These are phyloP conservation scores for Siphonodentalium dalli DNA, from an alignment of 2,888 invertebrate genomes.

Conservation along the genomic window DNA sequence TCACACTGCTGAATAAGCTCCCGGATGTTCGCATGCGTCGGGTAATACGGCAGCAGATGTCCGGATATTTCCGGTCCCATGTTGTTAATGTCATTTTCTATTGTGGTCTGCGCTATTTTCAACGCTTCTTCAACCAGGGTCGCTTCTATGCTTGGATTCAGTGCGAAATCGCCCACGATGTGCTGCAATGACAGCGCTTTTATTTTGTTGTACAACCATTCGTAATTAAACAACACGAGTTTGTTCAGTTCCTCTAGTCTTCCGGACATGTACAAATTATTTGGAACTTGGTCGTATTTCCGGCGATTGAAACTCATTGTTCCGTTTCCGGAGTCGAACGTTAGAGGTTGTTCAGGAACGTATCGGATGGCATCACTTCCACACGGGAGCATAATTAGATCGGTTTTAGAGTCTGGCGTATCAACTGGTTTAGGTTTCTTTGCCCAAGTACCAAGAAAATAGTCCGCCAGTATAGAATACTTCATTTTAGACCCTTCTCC, in stretches of 20 bases:
- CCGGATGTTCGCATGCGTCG: constrained; percentile 52
- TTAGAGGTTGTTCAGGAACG: constrained; percentile 53
- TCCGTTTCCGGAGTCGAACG: constrained; percentile 33
- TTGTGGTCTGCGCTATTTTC: constrained; percentile 46
- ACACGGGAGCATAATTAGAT: constrained; percentile 13
- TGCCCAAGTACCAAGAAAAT: constrained; percentile 59
- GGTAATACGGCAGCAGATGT: constrained; percentile 58
- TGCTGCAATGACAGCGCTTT: constrained; percentile 59
- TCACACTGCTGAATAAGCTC: constrained; percentile 59
- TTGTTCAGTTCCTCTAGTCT: constrained; percentile 55
- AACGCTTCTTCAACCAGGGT: constrained; percentile 56
- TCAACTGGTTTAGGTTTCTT: constrained; percentile 39
- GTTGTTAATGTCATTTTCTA: constrained; percentile 53
- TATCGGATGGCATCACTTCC: constrained; percentile 38
- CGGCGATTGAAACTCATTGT: constrained; percentile 53
- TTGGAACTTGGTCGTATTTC: constrained; percentile 61
- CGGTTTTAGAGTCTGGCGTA: background rate
- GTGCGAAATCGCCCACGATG: constrained; percentile 55
- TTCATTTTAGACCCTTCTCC: constrained; percentile 32
- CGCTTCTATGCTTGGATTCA: constrained; percentile 56
- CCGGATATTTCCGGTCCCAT: constrained; percentile 61
- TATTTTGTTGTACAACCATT: constrained; percentile 62
- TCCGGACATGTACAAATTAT: constrained; percentile 57
- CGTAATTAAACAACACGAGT: constrained; percentile 60
- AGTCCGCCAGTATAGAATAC: constrained; percentile 60